These are phyloP conservation scores for Drosophila atroscutellata DNA, from an alignment of 2,888 invertebrate species.

Conservation along the genomic window DNA sequence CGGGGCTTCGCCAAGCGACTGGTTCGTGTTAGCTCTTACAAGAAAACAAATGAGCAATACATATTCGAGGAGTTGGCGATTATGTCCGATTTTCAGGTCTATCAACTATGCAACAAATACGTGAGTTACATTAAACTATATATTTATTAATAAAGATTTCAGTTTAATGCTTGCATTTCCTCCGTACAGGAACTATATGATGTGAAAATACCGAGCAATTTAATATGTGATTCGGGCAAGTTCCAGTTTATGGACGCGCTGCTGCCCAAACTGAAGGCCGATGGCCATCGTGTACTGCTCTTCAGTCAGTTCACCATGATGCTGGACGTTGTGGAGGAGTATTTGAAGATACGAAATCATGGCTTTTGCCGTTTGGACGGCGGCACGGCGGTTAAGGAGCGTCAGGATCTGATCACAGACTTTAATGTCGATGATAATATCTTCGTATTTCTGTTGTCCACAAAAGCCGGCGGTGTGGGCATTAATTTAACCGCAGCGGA, in stretches of 20 bases:
- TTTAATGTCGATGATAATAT: conserved; percentile 92
- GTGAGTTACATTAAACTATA: conserved; percentile 78
- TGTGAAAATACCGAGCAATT: conserved; percentile 88
- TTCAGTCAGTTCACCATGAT: conserved; percentile 99
- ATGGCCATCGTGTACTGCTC: conserved; percentile 93
- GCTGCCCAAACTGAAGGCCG: conserved; percentile 90
- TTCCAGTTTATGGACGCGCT: conserved; percentile 91
- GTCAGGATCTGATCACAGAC: conserved; percentile 95
- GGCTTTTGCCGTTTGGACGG: conserved; percentile 95
- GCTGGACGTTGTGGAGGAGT: conserved; percentile 96
- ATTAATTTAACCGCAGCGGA: conserved; percentile 98
- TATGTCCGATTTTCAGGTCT: conserved; percentile 96
- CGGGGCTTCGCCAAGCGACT: conserved; percentile 89
- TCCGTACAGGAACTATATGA: conserved; percentile 87
- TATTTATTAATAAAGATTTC: conserved; percentile 8
- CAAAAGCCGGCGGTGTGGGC: conserved; percentile 97
- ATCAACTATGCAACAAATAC: conserved; percentile 90
- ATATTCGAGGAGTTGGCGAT: conserved; percentile 94
- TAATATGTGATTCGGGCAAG: conserved; percentile 94
- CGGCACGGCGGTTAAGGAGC: conserved; percentile 92
- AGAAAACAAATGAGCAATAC: conserved; percentile 91
- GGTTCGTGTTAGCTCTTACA: conserved; percentile 89
- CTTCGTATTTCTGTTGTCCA: conserved; percentile 96
- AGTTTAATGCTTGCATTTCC: not conserved
- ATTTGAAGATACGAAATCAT: conserved; percentile 90